A percentile compares a stretch with the other conserved stretches of the same genome.
phyloP scores from a whole-genome alignment of 2,888 invertebrate species.

The Hoplodrina ambigua region DNA sequence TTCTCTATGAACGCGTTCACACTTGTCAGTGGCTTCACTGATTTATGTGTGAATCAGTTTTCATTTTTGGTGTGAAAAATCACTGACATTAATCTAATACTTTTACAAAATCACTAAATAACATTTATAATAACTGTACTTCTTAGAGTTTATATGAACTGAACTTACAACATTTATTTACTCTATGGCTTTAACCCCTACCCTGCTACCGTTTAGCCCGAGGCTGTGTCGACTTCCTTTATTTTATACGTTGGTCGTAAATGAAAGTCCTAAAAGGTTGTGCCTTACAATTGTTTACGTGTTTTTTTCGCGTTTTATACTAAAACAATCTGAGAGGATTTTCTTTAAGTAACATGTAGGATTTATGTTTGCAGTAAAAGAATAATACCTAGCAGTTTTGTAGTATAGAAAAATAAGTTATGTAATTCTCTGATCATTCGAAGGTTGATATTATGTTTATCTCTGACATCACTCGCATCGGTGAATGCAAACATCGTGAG shows the following conservation, averaged over 20 bases:
- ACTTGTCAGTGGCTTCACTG: too few species aligned
- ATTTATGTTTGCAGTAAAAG: not conserved
- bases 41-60: too few species aligned
- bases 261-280: conserved; percentile 19
- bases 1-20: too few species aligned
- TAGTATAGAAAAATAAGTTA: too few species aligned
- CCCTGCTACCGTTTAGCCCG: conserved; percentile 12
- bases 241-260: conserved; percentile 39
- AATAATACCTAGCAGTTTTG: not conserved
- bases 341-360: not conserved
- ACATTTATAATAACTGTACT: not conserved
- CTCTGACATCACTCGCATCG: too few species aligned
- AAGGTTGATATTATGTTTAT: too few species aligned
- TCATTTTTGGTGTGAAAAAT: too few species aligned
- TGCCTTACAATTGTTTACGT: conserved; percentile 4
- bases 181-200: conserved; percentile 2
- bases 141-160: not conserved
- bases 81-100: too few species aligned
- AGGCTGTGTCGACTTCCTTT: conserved; percentile 31
- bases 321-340: conserved; percentile 17
- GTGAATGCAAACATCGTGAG: too few species aligned
- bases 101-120: not conserved
- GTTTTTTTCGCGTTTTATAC: conserved; percentile 34
- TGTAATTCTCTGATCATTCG: too few species aligned
- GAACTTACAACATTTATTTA: not conserved